Evolutionary conservation across 2,888 invertebrate genomes (phyloP).

Genomic region (Nephrotoma guestfalica): DNA sequence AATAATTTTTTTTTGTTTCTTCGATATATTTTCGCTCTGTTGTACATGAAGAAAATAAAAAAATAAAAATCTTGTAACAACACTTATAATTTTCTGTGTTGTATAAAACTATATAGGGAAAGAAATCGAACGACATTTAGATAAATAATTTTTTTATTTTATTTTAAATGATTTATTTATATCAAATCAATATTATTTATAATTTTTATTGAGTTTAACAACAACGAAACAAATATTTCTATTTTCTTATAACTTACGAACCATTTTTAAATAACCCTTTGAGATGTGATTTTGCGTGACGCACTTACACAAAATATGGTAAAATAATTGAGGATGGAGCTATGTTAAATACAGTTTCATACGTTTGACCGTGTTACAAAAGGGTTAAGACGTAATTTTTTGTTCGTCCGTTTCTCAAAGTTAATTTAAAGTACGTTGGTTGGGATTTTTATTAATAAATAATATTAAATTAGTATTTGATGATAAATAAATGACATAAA

Average conservation of each 20-base stretch:
- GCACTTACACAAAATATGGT: neutral
- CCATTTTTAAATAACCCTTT: neutral
- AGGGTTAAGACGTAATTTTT: neutral
- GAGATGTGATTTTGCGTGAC: neutral
- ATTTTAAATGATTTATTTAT: neutral
- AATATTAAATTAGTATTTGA: conserved; percentile 3
- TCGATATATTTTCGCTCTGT: neutral
- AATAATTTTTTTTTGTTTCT: neutral
- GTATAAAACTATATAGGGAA: neutral
- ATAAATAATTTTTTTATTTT: neutral
- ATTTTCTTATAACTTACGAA: neutral
- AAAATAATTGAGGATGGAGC: neutral
- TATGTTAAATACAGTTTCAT: no score
- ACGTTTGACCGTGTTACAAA: neutral
- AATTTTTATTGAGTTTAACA: neutral
- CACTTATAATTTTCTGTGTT: neutral
- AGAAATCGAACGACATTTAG: neutral
- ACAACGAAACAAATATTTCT: neutral
- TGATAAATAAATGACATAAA: conserved; percentile 3
- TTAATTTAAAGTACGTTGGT: neutral
- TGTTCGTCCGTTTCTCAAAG: neutral
- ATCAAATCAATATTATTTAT: neutral
- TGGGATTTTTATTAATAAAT: neutral
- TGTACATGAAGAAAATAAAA: neutral
- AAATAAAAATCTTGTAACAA: neutral